Conservation (phyloP, 2,113 vertebrate species). For the Periophthalmus modestus region DNA sequence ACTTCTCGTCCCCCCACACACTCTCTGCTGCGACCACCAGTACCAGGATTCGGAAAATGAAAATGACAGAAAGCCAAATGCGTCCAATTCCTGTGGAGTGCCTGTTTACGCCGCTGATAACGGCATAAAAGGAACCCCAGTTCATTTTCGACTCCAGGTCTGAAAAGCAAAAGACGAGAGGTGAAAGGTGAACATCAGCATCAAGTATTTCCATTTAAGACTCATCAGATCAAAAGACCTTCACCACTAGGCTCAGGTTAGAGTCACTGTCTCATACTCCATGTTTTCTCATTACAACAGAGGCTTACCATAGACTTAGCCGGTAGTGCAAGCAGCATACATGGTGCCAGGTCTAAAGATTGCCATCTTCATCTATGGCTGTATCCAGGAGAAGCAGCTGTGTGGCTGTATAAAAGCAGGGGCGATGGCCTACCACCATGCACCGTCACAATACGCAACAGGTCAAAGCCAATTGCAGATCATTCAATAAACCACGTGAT, state of each 20-base stretch:
- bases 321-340: constrained; percentile 66
- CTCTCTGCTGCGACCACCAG: constrained; percentile 96
- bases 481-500: constrained; percentile 68
- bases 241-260: not conserved
- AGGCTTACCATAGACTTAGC: constrained; percentile 73
- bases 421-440: constrained; percentile 65
- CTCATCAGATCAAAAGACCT: not conserved
- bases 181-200: not conserved
- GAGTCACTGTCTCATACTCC: not conserved
- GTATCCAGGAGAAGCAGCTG: constrained; percentile 54
- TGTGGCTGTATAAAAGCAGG: constrained; percentile 70
- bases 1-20: constrained; percentile 96
- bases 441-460: constrained; percentile 69
- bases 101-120: constrained; percentile 96
- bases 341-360: constrained; percentile 63
- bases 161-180: constrained; percentile 65
- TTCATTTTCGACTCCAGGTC: constrained; percentile 92
- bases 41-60: constrained; percentile 97
- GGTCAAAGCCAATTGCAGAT: constrained; percentile 73
- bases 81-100: constrained; percentile 95
- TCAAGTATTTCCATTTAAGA: not conserved
- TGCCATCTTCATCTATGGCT: constrained; percentile 60
- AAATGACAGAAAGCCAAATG: constrained; percentile 97
- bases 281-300: constrained; percentile 22
- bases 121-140: constrained; percentile 93